Conservation (phyloP, 2,888 invertebrate genomes). For the Hipparchia semele region DNA sequence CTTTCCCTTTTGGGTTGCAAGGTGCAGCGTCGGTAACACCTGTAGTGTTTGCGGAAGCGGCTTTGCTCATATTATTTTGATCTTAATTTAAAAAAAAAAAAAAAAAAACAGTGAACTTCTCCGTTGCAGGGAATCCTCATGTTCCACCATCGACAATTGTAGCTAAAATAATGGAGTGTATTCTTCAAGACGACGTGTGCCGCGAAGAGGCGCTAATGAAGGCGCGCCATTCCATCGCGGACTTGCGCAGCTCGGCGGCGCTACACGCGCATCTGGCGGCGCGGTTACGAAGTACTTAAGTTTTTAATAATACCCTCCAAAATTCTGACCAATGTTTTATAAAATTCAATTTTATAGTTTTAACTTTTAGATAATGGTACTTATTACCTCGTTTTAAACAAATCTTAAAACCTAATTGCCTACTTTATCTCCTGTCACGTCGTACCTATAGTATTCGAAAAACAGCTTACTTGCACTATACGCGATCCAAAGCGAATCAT, state of each 20-base stretch:
- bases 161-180: conserved; percentile 90
- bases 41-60: too few relatives aligned
- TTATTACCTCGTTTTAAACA: too few relatives aligned
- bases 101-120: background rate
- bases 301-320: conserved; percentile 4
- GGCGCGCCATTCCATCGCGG: conserved; percentile 75
- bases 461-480: too few relatives aligned
- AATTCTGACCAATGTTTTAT: conserved; percentile 14
- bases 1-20: too few relatives aligned
- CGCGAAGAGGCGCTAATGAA: conserved; percentile 71
- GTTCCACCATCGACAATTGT: conserved; percentile 91
- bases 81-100: too few relatives aligned
- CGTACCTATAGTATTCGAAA: too few relatives aligned
- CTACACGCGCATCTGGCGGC: conserved; percentile 57
- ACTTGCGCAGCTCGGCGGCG: conserved; percentile 65
- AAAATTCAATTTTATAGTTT: conserved; percentile 4
- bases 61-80: too few relatives aligned
- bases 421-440: too few relatives aligned
- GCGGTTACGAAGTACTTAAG: conserved; percentile 46
- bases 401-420: too few relatives aligned
- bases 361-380: background rate
- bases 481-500: too few relatives aligned
- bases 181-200: conserved; percentile 83
- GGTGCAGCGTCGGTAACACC: too few relatives aligned
- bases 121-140: conserved; percentile 86